Percentiles rank a stretch among this genome's conserved stretches.
These are phyloP conservation scores for Mobula birostris DNA, from an alignment of 2,113 vertebrate genomes.

Conservation along the genomic window DNA sequence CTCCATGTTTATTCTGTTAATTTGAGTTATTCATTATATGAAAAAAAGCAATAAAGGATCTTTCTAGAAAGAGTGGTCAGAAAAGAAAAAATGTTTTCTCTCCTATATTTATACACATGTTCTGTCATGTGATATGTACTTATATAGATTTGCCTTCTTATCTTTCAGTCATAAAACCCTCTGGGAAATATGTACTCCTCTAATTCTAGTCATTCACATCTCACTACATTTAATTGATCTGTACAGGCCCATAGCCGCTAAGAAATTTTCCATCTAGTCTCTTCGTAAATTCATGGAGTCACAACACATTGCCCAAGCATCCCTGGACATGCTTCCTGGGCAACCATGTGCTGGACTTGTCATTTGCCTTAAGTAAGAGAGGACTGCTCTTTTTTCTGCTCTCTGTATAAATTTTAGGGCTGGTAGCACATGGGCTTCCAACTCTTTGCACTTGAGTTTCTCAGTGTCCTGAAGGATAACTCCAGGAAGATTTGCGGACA, in stretches of 20 bases:
- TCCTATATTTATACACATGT: background rate
- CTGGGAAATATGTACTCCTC: too few relatives aligned
- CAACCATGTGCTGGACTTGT: background rate
- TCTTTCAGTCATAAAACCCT: too few relatives aligned
- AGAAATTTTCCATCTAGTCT: too few relatives aligned
- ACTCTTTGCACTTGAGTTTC: background rate
- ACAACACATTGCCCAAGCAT: background rate
- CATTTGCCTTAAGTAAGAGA: background rate
- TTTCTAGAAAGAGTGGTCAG: background rate
- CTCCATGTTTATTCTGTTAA: too few relatives aligned
- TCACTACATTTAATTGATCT: too few relatives aligned
- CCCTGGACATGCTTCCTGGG: background rate
- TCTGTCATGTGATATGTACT: background rate
- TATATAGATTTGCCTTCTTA: background rate
- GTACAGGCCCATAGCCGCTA: too few relatives aligned
- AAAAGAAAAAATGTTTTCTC: background rate
- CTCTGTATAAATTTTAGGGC: background rate
- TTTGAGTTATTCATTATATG: background rate
- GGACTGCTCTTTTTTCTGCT: background rate
- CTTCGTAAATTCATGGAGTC: too few relatives aligned
- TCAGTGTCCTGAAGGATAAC: background rate
- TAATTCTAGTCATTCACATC: too few relatives aligned
- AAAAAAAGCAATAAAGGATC: background rate
- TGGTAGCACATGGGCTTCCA: background rate
- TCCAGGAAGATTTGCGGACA: background rate